Conservation (phyloP, 23 tunicate genomes). For the Trididemnum miniatum region DNA sequence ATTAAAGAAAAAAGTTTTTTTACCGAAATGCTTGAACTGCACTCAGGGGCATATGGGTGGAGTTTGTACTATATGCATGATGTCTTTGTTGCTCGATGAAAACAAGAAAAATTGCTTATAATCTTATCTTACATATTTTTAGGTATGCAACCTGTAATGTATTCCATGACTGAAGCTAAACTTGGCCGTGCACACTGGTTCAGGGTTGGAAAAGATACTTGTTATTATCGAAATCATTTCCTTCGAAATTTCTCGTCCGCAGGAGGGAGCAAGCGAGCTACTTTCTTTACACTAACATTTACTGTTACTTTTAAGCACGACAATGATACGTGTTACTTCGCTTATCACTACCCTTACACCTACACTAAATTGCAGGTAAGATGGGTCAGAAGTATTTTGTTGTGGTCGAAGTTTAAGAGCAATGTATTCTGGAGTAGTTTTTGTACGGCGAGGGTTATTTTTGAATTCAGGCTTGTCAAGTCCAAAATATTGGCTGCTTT, state of each 20-base stretch:
- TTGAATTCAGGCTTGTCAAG: too few species aligned
- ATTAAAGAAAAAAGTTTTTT: too few species aligned
- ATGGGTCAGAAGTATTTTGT: too few species aligned
- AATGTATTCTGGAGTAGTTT: too few species aligned
- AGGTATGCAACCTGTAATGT: conserved; percentile 99
- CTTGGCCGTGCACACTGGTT: conserved; percentile 84
- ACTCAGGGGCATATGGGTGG: too few species aligned
- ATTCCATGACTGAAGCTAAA: conserved; percentile 77
- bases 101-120: too few species aligned
- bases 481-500: too few species aligned
- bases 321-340: conserved; percentile 77
- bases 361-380: conserved; percentile 81
- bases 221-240: conserved; percentile 93
- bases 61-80: too few species aligned
- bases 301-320: conserved; percentile 75
- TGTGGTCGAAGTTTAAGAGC: too few species aligned
- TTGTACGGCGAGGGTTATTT: too few species aligned
- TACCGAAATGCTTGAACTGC: too few species aligned
- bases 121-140: background rate
- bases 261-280: conserved; percentile 54
- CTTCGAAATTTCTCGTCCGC: conserved; percentile 52
- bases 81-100: too few species aligned
- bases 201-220: conserved; percentile 69
- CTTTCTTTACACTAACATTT: conserved; percentile 79
- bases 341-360: conserved; percentile 98